Evolutionary conservation across 2,797 vertebrate genomes (phyloP).

Genomic region (Microcaecilia unicolor): DNA sequence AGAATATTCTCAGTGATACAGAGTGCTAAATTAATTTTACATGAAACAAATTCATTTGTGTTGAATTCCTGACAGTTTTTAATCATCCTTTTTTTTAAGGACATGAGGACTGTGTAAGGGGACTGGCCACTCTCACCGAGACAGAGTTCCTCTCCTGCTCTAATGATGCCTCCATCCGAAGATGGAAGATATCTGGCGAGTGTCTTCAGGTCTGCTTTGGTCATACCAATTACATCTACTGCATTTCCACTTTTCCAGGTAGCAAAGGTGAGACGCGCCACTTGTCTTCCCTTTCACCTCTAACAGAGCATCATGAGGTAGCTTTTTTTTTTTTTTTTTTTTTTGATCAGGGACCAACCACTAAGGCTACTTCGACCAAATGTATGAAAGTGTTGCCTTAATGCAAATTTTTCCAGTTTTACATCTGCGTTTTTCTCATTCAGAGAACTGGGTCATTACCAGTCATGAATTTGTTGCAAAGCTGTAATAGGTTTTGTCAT

Average conservation of each 20-base stretch:
- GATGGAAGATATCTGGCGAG: constrained; percentile 84
- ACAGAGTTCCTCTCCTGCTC: constrained; percentile 93
- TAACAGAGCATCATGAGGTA: background rate
- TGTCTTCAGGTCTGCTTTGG: constrained; percentile 86
- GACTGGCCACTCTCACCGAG: constrained; percentile 79
- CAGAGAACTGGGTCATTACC: too few species aligned
- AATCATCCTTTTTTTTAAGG: constrained; percentile 48
- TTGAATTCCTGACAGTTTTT: background rate
- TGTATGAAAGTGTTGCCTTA: too few species aligned
- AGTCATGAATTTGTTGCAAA: too few species aligned
- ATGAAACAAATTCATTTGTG: too few species aligned
- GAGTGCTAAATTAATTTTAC: too few species aligned
- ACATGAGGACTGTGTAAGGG: constrained; percentile 93
- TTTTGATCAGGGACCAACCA: too few species aligned
- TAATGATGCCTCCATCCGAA: constrained; percentile 86
- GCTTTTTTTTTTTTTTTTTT: too few species aligned
- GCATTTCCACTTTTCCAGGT: constrained; percentile 80
- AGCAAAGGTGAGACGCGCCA: constrained; percentile 66
- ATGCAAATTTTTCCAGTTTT: too few species aligned
- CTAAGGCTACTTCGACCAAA: too few species aligned
- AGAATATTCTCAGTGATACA: too few species aligned
- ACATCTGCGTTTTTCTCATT: too few species aligned
- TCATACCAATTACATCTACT: constrained; percentile 96
- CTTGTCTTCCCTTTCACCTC: background rate
- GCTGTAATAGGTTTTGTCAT: too few species aligned